Percentiles rank a stretch among this genome's conserved stretches.
Evolutionary conservation across 2,113 vertebrate species (phyloP).

Genomic region (Pycnonotus jocosus): DNA sequence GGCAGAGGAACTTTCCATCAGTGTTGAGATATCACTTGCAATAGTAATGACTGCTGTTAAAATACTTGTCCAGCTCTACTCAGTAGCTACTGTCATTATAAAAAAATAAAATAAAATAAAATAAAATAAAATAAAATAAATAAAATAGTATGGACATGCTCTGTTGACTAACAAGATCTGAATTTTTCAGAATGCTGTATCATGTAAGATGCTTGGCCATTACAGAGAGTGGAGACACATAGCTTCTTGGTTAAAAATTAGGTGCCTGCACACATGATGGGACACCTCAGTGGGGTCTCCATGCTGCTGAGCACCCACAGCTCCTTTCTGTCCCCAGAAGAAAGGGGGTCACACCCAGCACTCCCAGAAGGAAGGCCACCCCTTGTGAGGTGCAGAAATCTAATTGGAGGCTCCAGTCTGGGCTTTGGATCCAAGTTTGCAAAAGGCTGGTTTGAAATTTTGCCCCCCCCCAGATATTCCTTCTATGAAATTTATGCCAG

Average conservation of each 20-base stretch:
- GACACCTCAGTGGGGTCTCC: neutral
- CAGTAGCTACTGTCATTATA: neutral
- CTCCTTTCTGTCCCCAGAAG: neutral
- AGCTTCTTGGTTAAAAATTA: neutral
- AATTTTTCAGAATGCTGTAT: neutral
- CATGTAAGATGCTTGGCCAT: neutral
- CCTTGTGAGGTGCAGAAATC: neutral
- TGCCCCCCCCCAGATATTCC: neutral
- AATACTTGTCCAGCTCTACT: neutral
- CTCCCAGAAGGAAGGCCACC: neutral
- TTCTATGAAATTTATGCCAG: neutral
- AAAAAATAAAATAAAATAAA: neutral
- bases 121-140: too few species aligned
- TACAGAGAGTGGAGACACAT: fast-evolving
- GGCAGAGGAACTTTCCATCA: neutral
- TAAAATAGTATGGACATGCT: neutral
- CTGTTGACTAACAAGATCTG: neutral
- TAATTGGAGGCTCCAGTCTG: neutral
- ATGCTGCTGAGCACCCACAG: neutral
- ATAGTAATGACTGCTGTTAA: neutral
- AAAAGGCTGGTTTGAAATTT: neutral
- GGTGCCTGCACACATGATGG: neutral
- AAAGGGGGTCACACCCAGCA: neutral
- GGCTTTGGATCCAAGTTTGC: neutral
- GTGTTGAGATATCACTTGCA: neutral